phyloP scores from a whole-genome alignment of 2,888 invertebrate species.

The Campoletis raptor region DNA sequence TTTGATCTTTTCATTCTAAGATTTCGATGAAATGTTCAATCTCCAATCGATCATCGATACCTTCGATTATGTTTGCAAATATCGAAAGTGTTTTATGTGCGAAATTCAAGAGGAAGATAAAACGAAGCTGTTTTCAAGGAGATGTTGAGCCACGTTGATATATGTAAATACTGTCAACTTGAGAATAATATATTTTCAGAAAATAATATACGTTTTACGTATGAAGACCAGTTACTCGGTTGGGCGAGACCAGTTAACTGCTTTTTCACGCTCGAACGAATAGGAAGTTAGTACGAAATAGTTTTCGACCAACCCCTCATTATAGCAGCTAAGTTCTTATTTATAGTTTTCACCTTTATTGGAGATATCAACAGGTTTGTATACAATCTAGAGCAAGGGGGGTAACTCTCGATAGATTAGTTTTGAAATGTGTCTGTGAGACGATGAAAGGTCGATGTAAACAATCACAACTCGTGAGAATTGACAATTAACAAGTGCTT shows the following conservation, averaged over 20 bases:
- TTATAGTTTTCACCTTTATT: constrained; percentile 1
- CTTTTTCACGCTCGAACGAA: constrained; percentile 58
- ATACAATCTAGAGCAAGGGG: background rate
- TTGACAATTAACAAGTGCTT: constrained; percentile 26
- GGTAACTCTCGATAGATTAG: constrained; percentile 4
- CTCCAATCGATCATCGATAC: background rate
- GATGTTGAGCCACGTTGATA: background rate
- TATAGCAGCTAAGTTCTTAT: constrained; percentile 5
- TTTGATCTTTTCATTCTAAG: background rate
- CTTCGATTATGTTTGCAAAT: background rate
- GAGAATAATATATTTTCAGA: background rate
- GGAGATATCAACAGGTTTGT: background rate
- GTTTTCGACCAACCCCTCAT: constrained; percentile 10
- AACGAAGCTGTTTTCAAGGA: background rate
- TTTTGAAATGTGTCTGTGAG: background rate
- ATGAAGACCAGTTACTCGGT: constrained; percentile 46
- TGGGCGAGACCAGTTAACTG: constrained; percentile 60
- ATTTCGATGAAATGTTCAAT: background rate
- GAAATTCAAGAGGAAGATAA: background rate
- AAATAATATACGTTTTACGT: constrained; percentile 30
- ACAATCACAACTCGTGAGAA: background rate
- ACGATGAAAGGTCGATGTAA: constrained; percentile 2
- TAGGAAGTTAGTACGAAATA: constrained; percentile 35
- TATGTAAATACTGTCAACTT: background rate
- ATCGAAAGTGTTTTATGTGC: background rate